Conservation (phyloP, 53 echinoderm and acorn worm species). For the Mesocentrotus franciscanus region DNA sequence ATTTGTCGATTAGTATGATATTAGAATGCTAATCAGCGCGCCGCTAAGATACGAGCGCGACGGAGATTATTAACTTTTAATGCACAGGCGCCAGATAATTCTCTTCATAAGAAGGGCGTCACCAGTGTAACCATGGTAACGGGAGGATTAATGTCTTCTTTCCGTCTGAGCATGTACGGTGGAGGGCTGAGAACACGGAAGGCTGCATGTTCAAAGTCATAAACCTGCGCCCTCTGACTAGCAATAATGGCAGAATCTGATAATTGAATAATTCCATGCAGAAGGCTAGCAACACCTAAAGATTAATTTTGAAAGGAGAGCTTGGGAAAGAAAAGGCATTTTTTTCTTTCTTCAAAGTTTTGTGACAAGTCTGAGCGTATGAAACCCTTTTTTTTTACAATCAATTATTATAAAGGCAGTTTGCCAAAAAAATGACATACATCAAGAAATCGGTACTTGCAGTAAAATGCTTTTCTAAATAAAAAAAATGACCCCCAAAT, state of each 20-base stretch:
- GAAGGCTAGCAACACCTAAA: neutral
- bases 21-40: conserved; percentile 57
- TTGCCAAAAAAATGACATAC: neutral
- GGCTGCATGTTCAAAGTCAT: neutral
- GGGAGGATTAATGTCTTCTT: conserved; percentile 25
- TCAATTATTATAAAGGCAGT: neutral
- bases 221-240: conserved; percentile 4
- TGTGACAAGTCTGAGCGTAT: neutral
- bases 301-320: neutral
- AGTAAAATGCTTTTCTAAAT: too few species aligned
- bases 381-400: neutral
- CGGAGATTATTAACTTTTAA: conserved; percentile 65
- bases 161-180: neutral
- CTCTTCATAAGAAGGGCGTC: conserved; percentile 56
- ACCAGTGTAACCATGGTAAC: conserved; percentile 58
- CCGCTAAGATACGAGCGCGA: conserved; percentile 50
- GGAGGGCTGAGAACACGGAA: neutral
- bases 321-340: neutral
- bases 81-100: conserved; percentile 61
- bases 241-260: neutral
- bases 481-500: too few species aligned
- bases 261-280: neutral
- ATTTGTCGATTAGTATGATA: conserved; percentile 58
- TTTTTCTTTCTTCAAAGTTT: neutral
- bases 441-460: too few species aligned